phyloP scores from a whole-genome alignment of 1,140 invertebrate genomes.

The Drosophila pectinifera region DNA sequence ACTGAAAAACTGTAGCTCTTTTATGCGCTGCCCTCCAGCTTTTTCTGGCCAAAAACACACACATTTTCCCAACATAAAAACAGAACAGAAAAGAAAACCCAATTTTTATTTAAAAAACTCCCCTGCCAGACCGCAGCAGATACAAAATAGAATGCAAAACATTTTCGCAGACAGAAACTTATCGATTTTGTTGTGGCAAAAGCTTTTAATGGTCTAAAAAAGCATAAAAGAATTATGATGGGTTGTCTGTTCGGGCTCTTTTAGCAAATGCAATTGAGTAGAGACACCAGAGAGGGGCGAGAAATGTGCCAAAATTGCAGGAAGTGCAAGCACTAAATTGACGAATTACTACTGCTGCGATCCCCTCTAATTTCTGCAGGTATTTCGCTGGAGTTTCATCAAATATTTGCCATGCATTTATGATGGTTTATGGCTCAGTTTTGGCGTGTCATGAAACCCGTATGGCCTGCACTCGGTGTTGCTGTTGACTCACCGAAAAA shows the following conservation, averaged over 20 bases:
- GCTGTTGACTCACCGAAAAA: conserved; percentile 67
- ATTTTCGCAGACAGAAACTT: conserved; percentile 41
- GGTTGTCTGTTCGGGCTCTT: conserved; percentile 42
- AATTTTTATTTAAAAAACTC: conserved; percentile 45
- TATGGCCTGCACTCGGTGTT: conserved; percentile 20
- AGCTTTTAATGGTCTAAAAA: conserved; percentile 74
- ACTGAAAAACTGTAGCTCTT: conserved; percentile 18
- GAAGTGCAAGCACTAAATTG: conserved; percentile 28
- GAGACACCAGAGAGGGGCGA: conserved; percentile 13
- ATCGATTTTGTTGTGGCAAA: conserved; percentile 64
- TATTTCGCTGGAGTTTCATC: conserved; percentile 13
- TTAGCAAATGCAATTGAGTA: conserved; percentile 36
- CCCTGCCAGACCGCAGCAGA: conserved; percentile 14
- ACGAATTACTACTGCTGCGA: conserved; percentile 30
- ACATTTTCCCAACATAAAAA: conserved; percentile 4
- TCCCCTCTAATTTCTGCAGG: conserved; percentile 20
- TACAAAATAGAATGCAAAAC: conserved; percentile 36
- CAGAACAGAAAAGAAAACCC: not conserved
- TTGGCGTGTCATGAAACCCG: conserved; percentile 45
- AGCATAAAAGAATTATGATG: conserved; percentile 18
- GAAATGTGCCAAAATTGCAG: conserved; percentile 21
- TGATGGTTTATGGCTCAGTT: conserved; percentile 22
- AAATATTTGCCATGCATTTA: conserved; percentile 16
- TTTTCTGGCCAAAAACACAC: conserved; percentile 26
- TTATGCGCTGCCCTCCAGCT: not conserved